Evolutionary conservation across 2,113 vertebrate genomes (phyloP).

Genomic region (Grammomys surdaster): DNA sequence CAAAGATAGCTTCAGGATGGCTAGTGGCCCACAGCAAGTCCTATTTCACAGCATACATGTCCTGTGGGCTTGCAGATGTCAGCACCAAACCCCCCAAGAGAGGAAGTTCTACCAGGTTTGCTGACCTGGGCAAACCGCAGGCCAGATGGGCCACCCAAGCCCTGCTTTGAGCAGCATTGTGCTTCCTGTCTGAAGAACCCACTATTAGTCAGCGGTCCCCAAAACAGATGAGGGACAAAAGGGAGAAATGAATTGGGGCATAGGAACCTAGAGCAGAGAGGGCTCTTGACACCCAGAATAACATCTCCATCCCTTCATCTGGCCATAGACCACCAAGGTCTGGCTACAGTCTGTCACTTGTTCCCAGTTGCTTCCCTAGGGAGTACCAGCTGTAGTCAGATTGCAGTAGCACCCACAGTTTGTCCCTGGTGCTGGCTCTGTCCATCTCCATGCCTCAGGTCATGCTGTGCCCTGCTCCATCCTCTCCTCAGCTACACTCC

Average conservation of each 20-base stretch:
- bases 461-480: not conserved
- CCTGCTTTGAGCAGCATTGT: not conserved
- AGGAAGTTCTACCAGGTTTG: constrained; percentile 67
- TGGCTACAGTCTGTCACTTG: not conserved
- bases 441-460: not conserved
- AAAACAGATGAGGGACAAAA: not conserved
- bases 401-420: not conserved
- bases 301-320: not conserved
- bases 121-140: constrained; percentile 76
- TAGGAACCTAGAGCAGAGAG: not conserved
- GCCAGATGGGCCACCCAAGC: constrained; percentile 40
- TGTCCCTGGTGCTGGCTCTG: not conserved
- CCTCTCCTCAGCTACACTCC: not conserved
- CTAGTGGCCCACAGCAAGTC: not conserved
- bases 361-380: not conserved
- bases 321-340: not conserved
- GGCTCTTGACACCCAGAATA: not conserved
- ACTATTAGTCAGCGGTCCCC: constrained; percentile 55
- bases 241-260: not conserved
- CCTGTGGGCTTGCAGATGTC: constrained; percentile 27
- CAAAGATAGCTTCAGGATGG: not conserved
- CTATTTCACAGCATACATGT: fast-evolving
- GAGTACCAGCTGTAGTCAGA: fast-evolving
- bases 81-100: constrained; percentile 33
- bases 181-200: constrained; percentile 64